Evolutionary conservation across 2,113 vertebrate species (phyloP), one percentile per base, ranked within the genome.

Genomic region (Phrynocephalus versicolor): DNA sequence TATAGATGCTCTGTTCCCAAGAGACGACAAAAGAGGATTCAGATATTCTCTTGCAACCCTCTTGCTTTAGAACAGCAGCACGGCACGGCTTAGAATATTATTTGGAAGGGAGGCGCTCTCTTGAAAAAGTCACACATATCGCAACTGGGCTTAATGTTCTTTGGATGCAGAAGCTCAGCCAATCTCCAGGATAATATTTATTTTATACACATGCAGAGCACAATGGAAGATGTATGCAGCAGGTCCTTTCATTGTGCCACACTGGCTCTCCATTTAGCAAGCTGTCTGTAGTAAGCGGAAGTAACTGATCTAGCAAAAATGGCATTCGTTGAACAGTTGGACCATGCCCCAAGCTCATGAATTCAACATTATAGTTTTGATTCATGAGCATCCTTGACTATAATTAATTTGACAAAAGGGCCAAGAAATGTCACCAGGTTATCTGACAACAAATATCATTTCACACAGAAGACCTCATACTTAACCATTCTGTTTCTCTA

Each of bases 1-100:
- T 88, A 39, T 58, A 82, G 75, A 25, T 74, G 64, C 64, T 45
- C 25, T 19, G 55, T 88, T 75, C 70, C 60, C 58, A 84, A 85
- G 10, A 58, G 79, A 57, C 60, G 74, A 85, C 57, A 45, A 58
- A 0, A 8, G 30, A 60, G 33, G 23, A 62, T 72, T 65, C 57
- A 72, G 79, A 87, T 70, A n/a, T 19, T 1, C 19, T 13, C 74
- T 60, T 33, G 10, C 55, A 35, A 19, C 62, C 76, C 25, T 71
- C 82, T 65, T 83, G 51, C 21, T 27, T 62, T 10, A 78, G 51
- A 37, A 55, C 25, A 80, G 2, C 41, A 87, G 19, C 41, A 70
- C 6, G 5, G 69, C 71, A 85, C 58, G 45, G 39, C 64, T 60
- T 15, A 51, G 30, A 55, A 73, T 62, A 55, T 65, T 33, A 45